Base-by-base conservation (phyloP, 2,888 invertebrate species). In the Myopa testacea region DNA sequence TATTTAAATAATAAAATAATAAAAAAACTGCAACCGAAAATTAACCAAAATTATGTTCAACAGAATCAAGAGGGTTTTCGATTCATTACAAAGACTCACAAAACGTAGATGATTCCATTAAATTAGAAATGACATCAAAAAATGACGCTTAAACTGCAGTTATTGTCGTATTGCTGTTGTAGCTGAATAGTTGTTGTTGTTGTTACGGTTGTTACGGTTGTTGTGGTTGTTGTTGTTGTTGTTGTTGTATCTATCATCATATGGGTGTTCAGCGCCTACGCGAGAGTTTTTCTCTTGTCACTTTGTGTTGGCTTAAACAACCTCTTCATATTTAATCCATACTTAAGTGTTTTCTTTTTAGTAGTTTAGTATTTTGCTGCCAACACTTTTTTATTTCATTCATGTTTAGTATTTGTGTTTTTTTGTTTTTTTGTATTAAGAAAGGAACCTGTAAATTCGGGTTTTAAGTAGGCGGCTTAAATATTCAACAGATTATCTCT, bases 131-230 rank as follows among this genome's bases (percentile, higher is more conserved):
- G 26, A 2, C 50, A 8, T 55, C 7, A 52, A 16, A 52, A 55
- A 34, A 34, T 26, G 19, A 37, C 19, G 37, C 12, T 71, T 67
- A 34, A 34, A 70, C 26, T 55, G 70, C 26, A 37, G 71, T 71
- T 71, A 37, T 55, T 34, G 26, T 26, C 26, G 26, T 58, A 16
- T 71, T 72, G 72, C 38, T 40, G 55, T 19, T 68, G 68, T 68
- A 60, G 37, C n/a, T 40, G 26, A 26, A 26, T 26, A 8, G 50
- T 14, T 10, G 50, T 26, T 70, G 52, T 68, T 26, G 26, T 26
- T 26, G 26, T 16, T 16, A n/a, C n/a, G n/a, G 71, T 71, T 71
- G 55, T 55, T 58, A 16, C 58, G 58, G 72, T 60, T 40, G 55
- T n/a, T 68, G 68, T 68, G 58, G 37, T 40, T 40, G 26, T 16